These are phyloP conservation scores for Leistus spinibarbis DNA, from an alignment of 2,888 invertebrate species.

Conservation along the genomic window DNA sequence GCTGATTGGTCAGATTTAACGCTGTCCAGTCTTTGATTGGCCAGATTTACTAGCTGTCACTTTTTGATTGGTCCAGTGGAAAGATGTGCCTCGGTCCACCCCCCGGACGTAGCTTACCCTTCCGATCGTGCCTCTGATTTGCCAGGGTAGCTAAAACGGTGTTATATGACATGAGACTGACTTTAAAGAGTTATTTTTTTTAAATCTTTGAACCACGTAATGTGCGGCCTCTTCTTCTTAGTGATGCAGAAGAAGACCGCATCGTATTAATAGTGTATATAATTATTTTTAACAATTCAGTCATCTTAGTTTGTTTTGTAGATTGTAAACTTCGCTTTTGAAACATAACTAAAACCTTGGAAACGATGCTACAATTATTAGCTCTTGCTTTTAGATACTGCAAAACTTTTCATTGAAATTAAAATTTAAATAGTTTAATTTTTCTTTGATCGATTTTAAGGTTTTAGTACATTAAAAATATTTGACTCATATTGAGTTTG, in stretches of 20 bases:
- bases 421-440: constrained; percentile 18
- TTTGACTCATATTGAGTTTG: constrained; percentile 40
- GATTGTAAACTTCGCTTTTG: constrained; percentile 29
- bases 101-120: constrained; percentile 7
- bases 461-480: constrained; percentile 40
- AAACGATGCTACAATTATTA: constrained; percentile 13
- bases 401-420: neutral
- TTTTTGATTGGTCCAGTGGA: neutral
- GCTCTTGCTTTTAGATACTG: neutral
- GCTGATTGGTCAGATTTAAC: neutral
- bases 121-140: neutral
- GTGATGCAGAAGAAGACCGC: constrained; percentile 28
- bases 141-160: neutral
- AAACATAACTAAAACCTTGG: constrained; percentile 13
- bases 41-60: neutral
- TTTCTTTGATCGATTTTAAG: constrained; percentile 21
- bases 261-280: constrained; percentile 34
- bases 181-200: constrained; percentile 13
- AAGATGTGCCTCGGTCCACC: neutral
- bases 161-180: constrained; percentile 30
- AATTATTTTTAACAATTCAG: constrained; percentile 30
- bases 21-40: neutral
- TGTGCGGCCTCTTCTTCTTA: constrained; percentile 24
- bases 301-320: constrained; percentile 26
- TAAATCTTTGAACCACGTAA: constrained; percentile 32